Conservation (phyloP, 2,888 invertebrate genomes). For the Callimorpha dominula region DNA sequence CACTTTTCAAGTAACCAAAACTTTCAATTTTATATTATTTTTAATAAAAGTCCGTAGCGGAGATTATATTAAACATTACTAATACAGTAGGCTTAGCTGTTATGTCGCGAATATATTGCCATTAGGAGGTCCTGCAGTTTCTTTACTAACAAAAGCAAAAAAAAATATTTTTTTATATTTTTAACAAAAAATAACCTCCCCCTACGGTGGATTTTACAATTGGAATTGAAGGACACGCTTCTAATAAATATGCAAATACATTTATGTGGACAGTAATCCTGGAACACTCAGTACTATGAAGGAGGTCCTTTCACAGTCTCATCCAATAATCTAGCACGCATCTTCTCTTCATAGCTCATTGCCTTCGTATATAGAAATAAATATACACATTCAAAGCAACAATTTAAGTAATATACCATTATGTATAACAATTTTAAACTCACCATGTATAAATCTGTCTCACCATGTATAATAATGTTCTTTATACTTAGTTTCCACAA, state of each 20-base stretch:
- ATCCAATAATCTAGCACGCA: background rate
- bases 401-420: background rate
- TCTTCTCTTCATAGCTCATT: background rate
- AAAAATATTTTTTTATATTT: no score
- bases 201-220: no score
- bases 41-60: no score
- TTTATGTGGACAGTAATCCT: background rate
- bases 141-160: no score
- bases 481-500: constrained; percentile 13
- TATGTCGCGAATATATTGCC: background rate
- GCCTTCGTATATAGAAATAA: background rate
- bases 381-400: constrained; percentile 5
- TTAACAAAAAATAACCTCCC: no score
- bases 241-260: no score
- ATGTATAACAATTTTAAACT: constrained; percentile 16
- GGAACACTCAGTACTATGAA: background rate
- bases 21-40: no score
- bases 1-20: no score
- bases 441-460: constrained; percentile 8
- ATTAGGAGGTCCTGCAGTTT: background rate
- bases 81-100: no score
- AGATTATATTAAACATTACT: no score
- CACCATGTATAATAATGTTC: constrained; percentile 12
- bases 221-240: no score
- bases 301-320: background rate